These are phyloP conservation scores for Limnodromus scolopaceus DNA, from an alignment of 2,797 vertebrate genomes.

Conservation along the genomic window DNA sequence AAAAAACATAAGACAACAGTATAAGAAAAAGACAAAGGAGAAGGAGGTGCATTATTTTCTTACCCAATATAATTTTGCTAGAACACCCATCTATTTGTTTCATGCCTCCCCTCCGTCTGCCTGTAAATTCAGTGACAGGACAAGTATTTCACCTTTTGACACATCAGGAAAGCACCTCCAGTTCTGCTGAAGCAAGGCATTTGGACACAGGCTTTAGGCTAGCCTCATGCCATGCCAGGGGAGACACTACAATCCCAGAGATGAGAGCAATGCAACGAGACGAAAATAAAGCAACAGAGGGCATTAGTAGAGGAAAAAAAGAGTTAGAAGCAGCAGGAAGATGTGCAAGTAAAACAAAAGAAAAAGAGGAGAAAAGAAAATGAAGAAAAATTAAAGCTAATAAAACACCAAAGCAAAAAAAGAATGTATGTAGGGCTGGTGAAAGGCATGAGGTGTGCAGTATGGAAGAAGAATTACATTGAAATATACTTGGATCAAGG, in stretches of 20 bases:
- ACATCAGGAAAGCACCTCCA: background rate
- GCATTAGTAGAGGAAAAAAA: background rate
- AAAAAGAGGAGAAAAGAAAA: background rate
- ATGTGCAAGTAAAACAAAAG: background rate
- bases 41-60: background rate
- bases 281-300: background rate
- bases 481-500: background rate
- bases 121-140: background rate
- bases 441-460: background rate
- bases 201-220: background rate
- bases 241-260: background rate
- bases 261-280: background rate
- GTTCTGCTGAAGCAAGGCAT: background rate
- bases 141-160: background rate
- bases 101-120: background rate
- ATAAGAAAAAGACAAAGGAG: background rate
- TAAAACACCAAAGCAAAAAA: background rate
- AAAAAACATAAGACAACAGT: background rate
- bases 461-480: background rate
- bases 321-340: background rate
- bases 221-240: background rate
- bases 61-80: background rate
- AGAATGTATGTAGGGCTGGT: background rate
- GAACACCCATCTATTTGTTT: background rate
- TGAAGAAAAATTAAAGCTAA: background rate